Conservation (phyloP, 2,888 invertebrate genomes). For the Phlogophora meticulosa region DNA sequence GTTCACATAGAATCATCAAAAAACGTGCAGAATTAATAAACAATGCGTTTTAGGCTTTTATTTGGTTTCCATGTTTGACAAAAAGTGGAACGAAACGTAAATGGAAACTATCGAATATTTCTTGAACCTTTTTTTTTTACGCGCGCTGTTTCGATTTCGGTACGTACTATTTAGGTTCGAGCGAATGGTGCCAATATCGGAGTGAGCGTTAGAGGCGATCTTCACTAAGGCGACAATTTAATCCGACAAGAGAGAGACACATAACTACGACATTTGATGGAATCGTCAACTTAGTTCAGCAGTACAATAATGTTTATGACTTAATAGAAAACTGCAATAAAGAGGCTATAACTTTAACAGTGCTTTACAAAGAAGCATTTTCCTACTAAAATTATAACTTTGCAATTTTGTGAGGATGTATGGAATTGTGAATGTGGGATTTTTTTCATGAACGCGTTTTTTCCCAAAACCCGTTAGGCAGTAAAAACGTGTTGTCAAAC, state of each 20-base stretch:
- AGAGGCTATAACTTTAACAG: constrained; percentile 3
- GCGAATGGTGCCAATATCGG: constrained; percentile 46
- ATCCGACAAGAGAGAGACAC: constrained; percentile 24
- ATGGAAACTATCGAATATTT: constrained; percentile 32
- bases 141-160: neutral
- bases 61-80: constrained; percentile 14
- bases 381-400: constrained; percentile 24
- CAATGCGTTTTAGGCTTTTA: constrained; percentile 16
- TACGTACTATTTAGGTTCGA: constrained; percentile 21
- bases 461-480: too few species aligned
- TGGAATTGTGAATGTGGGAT: too few species aligned
- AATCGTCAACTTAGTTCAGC: constrained; percentile 10
- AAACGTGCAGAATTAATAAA: constrained; percentile 13
- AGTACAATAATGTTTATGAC: constrained; percentile 17
- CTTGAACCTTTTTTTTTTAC: constrained; percentile 20
- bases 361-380: constrained; percentile 21
- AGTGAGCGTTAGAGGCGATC: constrained; percentile 29
- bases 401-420: too few species aligned
- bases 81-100: constrained; percentile 13
- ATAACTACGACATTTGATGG: constrained; percentile 9
- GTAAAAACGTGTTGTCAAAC: too few species aligned
- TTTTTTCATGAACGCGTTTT: too few species aligned
- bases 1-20: constrained; percentile 15
- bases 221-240: constrained; percentile 27
- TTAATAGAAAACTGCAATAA: constrained; percentile 33